phyloP scores from a whole-genome alignment of 2,797 vertebrate genomes.

The Cossypha heuglini region DNA sequence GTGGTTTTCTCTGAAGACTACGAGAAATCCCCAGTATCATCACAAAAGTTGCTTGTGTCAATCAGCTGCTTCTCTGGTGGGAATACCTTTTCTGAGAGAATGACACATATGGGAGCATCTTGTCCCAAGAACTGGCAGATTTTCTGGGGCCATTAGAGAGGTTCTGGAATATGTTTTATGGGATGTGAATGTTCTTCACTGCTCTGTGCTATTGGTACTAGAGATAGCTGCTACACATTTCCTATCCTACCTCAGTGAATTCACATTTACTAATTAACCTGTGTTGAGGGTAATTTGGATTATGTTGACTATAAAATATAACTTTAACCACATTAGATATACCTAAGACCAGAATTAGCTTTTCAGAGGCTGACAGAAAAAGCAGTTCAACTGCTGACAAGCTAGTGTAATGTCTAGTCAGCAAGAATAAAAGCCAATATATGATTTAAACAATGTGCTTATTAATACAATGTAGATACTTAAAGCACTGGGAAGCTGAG shows the following conservation, averaged over 20 bases:
- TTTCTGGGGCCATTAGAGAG: neutral
- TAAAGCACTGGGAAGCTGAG: neutral
- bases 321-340: neutral
- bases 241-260: neutral
- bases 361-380: neutral
- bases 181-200: neutral
- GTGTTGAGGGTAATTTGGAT: neutral
- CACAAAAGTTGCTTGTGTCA: neutral
- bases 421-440: neutral
- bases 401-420: neutral
- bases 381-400: neutral
- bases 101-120: rapidly evolving
- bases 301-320: neutral
- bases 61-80: neutral
- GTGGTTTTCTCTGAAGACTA: neutral
- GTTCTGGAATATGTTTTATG: neutral
- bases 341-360: neutral
- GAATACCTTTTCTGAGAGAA: neutral
- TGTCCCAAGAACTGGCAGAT: neutral
- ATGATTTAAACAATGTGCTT: neutral
- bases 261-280: neutral
- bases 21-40: neutral
- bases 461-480: neutral
- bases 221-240: neutral
- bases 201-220: neutral